Evolutionary conservation across 2,797 vertebrate species (phyloP), one percentile per base, ranked within the genome.

Genomic region (Glossophaga mutica): DNA sequence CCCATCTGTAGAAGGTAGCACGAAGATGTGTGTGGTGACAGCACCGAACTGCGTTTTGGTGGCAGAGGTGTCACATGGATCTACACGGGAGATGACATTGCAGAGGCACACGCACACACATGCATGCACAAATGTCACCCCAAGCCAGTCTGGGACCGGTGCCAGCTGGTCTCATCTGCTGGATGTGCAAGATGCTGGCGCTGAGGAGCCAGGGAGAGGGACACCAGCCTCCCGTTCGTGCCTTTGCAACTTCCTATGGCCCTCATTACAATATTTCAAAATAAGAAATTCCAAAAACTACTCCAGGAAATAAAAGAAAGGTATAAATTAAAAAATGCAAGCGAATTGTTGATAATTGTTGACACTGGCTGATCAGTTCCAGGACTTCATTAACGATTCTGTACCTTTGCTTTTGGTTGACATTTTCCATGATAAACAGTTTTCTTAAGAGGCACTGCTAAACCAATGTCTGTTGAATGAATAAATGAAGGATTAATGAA

Each of bases 401-500:
- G 91, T 78, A 32, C 90, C 71, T 96, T 84, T 95, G 83, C 86
- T 96, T 87, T 83, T 14, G 78, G 93, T 91, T 87, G 93, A 97
- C 77, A 76, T 95, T 96, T 95, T 96, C 94, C 70, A 48, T 76
- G 84, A 94, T 96, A 89, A 97, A 94, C 95, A 93, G 87, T 94
- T 96, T 97, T 96, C 93, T 97, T 93, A 96, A 96, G 92, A 97
- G 94, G 89, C 90, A 52, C 90, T 90, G 77, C 95, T 95, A 95
- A 96, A 95, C 91, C 86, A 88, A 59, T 44, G 93, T 91, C 89
- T 91, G 95, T 86, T 95, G 97, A 96, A 96, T 96, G 95, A 95
- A 94, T 94, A 92, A 90, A 87, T 84, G 93, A 93, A 92, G 62
- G 81, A 82, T 97, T 97, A 97, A 96, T 97, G 95, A 97, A n/a